phyloP scores from a whole-genome alignment of 2,797 vertebrate species.

The Apogon hyalosoma region DNA sequence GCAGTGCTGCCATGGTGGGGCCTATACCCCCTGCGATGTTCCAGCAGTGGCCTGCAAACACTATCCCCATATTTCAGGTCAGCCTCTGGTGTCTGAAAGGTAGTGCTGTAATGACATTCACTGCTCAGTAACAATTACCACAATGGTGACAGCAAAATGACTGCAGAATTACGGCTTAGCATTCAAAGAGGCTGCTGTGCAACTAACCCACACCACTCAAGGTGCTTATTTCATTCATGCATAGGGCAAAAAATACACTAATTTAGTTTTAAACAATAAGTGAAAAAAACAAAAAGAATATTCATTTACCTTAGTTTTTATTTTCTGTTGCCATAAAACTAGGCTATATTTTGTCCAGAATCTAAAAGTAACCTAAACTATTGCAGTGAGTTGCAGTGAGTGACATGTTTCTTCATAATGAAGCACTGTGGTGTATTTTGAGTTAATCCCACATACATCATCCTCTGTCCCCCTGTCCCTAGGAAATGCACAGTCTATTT shows the following conservation, averaged over 20 bases:
- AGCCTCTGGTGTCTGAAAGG: conserved; percentile 23
- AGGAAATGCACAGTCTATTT: conserved; percentile 10
- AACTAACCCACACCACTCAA: neutral
- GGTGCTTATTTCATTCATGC: neutral
- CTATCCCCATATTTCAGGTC: conserved; percentile 43
- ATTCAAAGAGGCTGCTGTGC: neutral
- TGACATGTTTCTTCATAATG: conserved; percentile 3
- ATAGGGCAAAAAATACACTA: too few species aligned
- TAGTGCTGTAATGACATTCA: conserved; percentile 21
- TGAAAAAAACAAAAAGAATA: too few species aligned
- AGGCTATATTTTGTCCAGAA: too few species aligned
- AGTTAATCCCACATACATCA: neutral
- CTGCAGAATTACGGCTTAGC: conserved; percentile 11
- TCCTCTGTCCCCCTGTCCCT: neutral
- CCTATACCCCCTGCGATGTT: conserved; percentile 29
- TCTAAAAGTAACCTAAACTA: too few species aligned
- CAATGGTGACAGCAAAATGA: conserved; percentile 18
- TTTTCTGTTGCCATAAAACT: too few species aligned
- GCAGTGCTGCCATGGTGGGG: conserved; percentile 26
- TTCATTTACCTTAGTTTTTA: too few species aligned
- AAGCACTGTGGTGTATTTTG: conserved; percentile 15
- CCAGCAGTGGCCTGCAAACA: conserved; percentile 28
- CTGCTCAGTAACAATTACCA: conserved; percentile 33
- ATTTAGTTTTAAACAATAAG: too few species aligned
- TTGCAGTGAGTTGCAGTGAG: neutral